Evolutionary conservation across 2,797 vertebrate species (phyloP).

Genomic region (Margarornis squamiger): DNA sequence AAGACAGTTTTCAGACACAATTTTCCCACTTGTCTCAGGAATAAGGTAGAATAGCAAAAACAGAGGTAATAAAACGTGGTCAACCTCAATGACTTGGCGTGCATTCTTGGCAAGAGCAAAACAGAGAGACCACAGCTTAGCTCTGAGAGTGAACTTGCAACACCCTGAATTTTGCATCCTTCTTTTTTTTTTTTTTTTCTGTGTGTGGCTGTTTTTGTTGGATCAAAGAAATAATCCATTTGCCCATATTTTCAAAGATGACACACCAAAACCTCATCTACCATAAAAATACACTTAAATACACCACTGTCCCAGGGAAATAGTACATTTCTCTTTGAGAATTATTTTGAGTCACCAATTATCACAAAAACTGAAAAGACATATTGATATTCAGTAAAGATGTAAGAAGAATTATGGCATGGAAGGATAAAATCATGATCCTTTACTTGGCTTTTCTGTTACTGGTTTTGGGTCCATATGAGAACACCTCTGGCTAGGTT

Average conservation of each 20-base stretch:
- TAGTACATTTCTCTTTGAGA: neutral
- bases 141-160: conserved; percentile 66
- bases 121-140: conserved; percentile 55
- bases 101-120: conserved; percentile 48
- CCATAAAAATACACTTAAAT: neutral
- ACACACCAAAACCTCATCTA: neutral
- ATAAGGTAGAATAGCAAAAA: conserved; percentile 70
- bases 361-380: conserved; percentile 1
- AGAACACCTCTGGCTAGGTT: neutral
- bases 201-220: conserved; percentile 41
- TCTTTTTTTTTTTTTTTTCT: conserved; percentile 16
- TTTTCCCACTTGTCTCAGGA: conserved; percentile 69
- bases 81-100: conserved; percentile 67
- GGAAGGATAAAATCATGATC: neutral
- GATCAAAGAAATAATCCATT: conserved; percentile 24
- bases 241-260: conserved; percentile 35
- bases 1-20: conserved; percentile 62
- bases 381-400: neutral
- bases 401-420: neutral
- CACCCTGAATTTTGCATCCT: conserved; percentile 59
- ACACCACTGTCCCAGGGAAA: neutral
- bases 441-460: neutral
- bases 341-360: conserved; percentile 6
- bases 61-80: conserved; percentile 74
- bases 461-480: neutral